Evolutionary conservation across 2,113 vertebrate species (phyloP).

Genomic region (Ia io): DNA sequence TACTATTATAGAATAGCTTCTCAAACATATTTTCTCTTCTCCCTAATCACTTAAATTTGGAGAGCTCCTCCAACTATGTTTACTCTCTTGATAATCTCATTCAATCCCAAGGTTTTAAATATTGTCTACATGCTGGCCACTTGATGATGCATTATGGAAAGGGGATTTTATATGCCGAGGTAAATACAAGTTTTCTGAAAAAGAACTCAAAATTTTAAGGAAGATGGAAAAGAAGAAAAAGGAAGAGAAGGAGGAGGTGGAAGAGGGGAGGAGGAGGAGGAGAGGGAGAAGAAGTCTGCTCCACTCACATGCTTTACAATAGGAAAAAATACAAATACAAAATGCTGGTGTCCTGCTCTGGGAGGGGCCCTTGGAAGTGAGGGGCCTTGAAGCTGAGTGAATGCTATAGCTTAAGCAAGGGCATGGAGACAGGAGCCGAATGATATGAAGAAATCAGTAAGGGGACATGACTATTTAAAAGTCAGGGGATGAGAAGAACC

Average conservation of each 20-base stretch:
- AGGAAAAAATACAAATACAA: not conserved
- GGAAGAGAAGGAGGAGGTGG: no score
- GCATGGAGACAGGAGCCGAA: not conserved
- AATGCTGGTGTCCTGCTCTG: not conserved
- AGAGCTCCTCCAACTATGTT: not conserved
- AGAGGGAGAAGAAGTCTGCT: not conserved
- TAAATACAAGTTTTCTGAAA: not conserved
- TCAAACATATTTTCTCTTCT: not conserved
- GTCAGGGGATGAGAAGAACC: not conserved
- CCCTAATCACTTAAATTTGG: not conserved
- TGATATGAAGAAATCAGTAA: not conserved
- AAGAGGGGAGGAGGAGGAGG: no score
- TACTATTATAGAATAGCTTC: not conserved
- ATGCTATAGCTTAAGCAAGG: not conserved
- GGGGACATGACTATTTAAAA: not conserved
- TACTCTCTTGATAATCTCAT: not conserved
- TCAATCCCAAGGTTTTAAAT: not conserved
- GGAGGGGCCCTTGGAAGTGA: not conserved
- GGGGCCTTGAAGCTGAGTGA: not conserved
- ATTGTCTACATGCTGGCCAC: not conserved
- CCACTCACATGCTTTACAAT: not conserved
- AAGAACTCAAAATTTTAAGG: not conserved
- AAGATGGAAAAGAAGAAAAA: not conserved
- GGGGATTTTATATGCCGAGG: not conserved
- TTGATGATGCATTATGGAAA: not conserved